These are phyloP conservation scores for Pomatostomus ruficeps DNA, from an alignment of 2,113 vertebrate genomes.

Conservation along the genomic window DNA sequence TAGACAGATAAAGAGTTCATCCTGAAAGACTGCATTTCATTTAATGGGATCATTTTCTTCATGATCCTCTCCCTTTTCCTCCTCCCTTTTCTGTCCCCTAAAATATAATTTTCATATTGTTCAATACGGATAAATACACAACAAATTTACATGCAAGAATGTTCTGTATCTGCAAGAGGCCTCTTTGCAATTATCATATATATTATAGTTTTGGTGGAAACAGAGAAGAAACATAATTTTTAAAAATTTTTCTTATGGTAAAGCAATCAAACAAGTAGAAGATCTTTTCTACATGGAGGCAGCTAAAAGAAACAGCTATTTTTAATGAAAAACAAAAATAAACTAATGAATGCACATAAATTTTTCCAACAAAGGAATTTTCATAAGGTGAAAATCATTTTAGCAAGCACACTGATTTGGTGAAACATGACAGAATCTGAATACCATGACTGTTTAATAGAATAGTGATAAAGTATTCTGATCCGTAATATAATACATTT, in stretches of 20 bases:
- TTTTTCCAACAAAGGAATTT: not conserved
- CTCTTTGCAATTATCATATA: not conserved
- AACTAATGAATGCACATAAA: not conserved
- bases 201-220: not conserved
- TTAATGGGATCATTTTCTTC: not conserved
- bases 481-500: not conserved
- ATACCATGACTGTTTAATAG: not conserved
- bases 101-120: not conserved
- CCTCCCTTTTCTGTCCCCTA: not conserved
- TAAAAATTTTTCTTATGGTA: not conserved
- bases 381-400: not conserved
- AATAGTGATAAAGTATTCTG: not conserved
- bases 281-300: not conserved
- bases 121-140: not conserved
- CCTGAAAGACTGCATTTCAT: not conserved
- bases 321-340: not conserved
- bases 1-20: not conserved
- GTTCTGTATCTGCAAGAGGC: not conserved
- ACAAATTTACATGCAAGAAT: not conserved
- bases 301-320: not conserved
- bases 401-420: not conserved
- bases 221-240: rapidly evolving
- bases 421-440: not conserved
- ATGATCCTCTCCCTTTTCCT: not conserved
- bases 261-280: not conserved